These are phyloP conservation scores for Trogon surrucura DNA, from an alignment of 2,113 vertebrate species.

Conservation along the genomic window DNA sequence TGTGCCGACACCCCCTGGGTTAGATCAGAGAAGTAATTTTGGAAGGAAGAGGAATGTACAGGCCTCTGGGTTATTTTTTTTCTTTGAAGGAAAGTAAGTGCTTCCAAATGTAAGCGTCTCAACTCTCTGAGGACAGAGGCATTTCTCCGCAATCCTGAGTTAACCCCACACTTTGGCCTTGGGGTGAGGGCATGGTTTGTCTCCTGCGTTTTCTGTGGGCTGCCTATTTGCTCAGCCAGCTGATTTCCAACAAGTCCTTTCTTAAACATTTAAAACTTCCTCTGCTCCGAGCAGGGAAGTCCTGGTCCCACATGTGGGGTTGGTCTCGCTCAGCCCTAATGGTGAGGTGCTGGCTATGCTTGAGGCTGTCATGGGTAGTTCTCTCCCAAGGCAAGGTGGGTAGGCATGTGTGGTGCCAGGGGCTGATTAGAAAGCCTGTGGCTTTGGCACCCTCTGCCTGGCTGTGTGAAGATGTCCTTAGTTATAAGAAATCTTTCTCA, in stretches of 20 bases:
- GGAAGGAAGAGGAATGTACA: slow-evolving; percentile 14
- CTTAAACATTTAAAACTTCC: not conserved
- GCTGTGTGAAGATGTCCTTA: not conserved
- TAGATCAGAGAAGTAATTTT: slow-evolving; percentile 29
- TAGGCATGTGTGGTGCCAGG: not conserved
- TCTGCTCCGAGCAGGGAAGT: not conserved
- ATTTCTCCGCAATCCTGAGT: not conserved
- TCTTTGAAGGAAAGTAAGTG: slow-evolving; percentile 37
- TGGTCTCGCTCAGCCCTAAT: not conserved
- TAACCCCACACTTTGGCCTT: slow-evolving; percentile 32
- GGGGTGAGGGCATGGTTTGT: slow-evolving; percentile 12
- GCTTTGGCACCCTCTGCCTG: not conserved
- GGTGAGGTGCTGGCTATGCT: not conserved
- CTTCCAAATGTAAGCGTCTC: slow-evolving; percentile 46
- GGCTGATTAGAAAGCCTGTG: not conserved
- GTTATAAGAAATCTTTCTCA: not conserved
- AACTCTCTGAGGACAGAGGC: not conserved
- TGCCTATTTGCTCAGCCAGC: not conserved
- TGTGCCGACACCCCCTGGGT: not conserved
- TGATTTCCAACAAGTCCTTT: not conserved
- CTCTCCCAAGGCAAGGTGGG: not conserved
- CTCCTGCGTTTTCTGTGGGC: slow-evolving; percentile 3
- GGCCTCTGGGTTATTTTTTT: slow-evolving; percentile 33
- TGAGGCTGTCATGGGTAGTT: not conserved
- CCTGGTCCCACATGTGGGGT: not conserved